Base-by-base conservation (phyloP, 2,113 vertebrate species). In the Oryzias melastigma region DNA sequence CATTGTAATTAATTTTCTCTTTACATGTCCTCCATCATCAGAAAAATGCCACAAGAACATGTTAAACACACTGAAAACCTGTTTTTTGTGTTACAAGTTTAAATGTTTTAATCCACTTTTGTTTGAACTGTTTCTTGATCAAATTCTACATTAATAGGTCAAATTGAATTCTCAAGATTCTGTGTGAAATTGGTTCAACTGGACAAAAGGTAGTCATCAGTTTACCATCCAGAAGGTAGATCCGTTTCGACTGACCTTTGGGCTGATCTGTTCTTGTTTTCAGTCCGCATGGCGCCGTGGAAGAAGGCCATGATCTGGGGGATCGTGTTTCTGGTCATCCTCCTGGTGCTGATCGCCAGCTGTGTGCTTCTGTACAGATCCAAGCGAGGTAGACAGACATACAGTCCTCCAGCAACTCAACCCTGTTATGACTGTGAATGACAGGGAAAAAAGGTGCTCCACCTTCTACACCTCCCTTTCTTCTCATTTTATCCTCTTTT, bases 341-440 rank as follows among this genome's bases (percentile, higher is more conserved):
- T 44, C 0, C 20, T 60, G 22, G 20, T 89, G 44, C 47, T 80
- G 22, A 8, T 60, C 56, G 27, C 80, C 58, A 56, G 65, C 20
- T 40, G 46, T 41, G 59, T 88, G 52, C 65, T 87, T 40, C 65
- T 43, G 71, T 83, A 68, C 86, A 86, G 6, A 69, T 74, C 72
- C 81, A 87, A 77, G 68, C 72, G 85, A 92, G 92, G 92, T 93
- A 92, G 83, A 89, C 42, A 88, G 63, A 82, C 78, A 74, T 87
- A 85, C 80, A 81, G 42, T 66, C 87, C 85, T 43, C 78, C 84
- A 68, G 71, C 77, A 57, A 68, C 77, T 67, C 73, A 62, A 73
- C n/a, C 84, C 65, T 61, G 82, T 67, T 77, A 52, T 74, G 22
- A 77, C 77, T 62, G 40, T 69, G 62, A 85, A 49, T 85, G 81